phyloP scores from a whole-genome alignment of 1,140 invertebrate species.

The Amphibalanus amphitrite region DNA sequence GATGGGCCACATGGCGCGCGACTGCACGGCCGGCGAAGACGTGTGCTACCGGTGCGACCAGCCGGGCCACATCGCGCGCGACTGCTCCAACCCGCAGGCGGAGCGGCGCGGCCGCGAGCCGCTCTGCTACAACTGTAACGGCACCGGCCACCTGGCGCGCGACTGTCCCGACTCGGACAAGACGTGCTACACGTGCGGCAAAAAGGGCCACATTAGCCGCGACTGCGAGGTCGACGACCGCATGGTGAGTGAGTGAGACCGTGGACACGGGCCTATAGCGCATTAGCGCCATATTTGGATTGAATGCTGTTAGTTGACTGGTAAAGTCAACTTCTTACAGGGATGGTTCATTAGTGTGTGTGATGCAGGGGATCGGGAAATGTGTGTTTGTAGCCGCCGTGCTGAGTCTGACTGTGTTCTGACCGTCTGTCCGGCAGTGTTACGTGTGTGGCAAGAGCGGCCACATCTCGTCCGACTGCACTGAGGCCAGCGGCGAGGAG shows the following conservation, averaged over 20 bases:
- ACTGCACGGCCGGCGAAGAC: conserved; percentile 30
- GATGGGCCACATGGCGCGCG: conserved; percentile 34
- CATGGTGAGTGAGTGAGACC: conserved; percentile 14
- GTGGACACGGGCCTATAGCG: too few relatives aligned
- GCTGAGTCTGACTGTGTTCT: too few relatives aligned
- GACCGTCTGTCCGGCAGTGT: conserved; percentile 6
- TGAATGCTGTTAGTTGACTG: too few relatives aligned
- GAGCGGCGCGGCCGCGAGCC: conserved; percentile 17
- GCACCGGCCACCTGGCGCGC: conserved; percentile 17
- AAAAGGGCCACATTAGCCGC: conserved; percentile 71
- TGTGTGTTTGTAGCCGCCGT: too few relatives aligned
- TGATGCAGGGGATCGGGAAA: too few relatives aligned
- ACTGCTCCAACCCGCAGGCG: conserved; percentile 68
- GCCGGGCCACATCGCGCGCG: conserved; percentile 69
- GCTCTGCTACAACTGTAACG: conserved; percentile 28
- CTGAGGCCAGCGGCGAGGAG: conserved; percentile 32
- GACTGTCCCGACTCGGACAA: conserved; percentile 38
- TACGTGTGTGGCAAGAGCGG: conserved; percentile 49
- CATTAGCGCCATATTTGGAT: too few relatives aligned
- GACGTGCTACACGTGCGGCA: conserved; percentile 74
- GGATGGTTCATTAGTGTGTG: too few relatives aligned
- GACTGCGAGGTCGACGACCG: conserved; percentile 43
- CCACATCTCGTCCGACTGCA: conserved; percentile 71
- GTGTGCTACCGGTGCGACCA: conserved; percentile 84
- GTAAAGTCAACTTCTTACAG: too few relatives aligned